Conservation (phyloP, 2,888 invertebrate species). For the Cosmorhoe ocellata region DNA sequence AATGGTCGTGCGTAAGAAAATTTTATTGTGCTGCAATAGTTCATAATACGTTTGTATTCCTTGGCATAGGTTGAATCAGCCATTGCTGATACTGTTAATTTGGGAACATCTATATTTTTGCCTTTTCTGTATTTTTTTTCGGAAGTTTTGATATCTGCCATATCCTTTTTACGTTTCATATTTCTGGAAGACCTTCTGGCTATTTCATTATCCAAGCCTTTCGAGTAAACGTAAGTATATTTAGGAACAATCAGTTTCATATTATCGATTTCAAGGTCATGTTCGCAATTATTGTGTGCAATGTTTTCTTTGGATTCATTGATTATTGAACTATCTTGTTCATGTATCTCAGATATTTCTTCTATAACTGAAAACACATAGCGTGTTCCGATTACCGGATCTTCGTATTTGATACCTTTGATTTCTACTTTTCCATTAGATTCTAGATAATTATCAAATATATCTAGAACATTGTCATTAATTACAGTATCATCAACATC, state of each 20-base stretch:
- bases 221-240: conserved; percentile 6
- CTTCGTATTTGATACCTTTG: conserved; percentile 55
- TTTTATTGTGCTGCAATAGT: conserved; percentile 64
- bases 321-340: conserved; percentile 11
- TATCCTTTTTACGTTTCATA: conserved; percentile 61
- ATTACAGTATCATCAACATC: not conserved
- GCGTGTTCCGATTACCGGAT: conserved; percentile 51
- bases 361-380: conserved; percentile 51
- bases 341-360: conserved; percentile 9
- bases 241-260: conserved; percentile 1
- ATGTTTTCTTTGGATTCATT: conserved; percentile 1
- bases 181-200: conserved; percentile 32
- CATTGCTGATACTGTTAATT: conserved; percentile 44
- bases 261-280: conserved; percentile 2
- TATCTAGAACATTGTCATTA: not conserved
- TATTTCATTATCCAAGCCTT: not conserved
- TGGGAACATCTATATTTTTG: conserved; percentile 68
- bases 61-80: conserved; percentile 50
- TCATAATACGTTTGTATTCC: conserved; percentile 58
- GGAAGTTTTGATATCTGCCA: conserved; percentile 42
- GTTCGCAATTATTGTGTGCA: not conserved
- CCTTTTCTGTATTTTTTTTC: conserved; percentile 64
- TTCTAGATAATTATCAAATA: conserved; percentile 13
- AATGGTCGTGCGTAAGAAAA: conserved; percentile 68
- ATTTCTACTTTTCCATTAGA: conserved; percentile 25